Base-by-base conservation (phyloP, 2,797 vertebrate species). In the Alcedo atthis region DNA sequence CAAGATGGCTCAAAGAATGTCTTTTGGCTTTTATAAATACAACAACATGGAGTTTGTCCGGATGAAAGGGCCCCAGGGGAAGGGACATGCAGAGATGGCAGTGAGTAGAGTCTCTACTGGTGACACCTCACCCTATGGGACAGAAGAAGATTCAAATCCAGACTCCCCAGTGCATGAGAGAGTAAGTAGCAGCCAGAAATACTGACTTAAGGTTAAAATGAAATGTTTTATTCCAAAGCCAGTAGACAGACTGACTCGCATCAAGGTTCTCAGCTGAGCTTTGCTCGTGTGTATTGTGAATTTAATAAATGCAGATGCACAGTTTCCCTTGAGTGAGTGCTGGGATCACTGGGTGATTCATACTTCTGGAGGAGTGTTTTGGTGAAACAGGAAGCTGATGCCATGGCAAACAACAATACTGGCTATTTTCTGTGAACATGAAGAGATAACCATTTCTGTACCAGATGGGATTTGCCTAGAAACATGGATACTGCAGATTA, bases 31-130 rank as follows among this genome's bases (percentile, higher is more conserved):
- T 97, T 99, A 99, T 95, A 99, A 99, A 78, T 99, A 99, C 96
- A 99, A 98, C 98, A 99, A 99, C 97, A 99, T 99, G 99, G 99
- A 99, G 97, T 99, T 99, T 62, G 99, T 99, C 85, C 97, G 99
- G 92, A 99, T 99, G 99, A 99, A 99, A 94, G 99, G 99, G 8
- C 99, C 99, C 0, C 99, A 99, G 95, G 99, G 99, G 70, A 99
- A 99, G 95, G 99, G 99, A 57, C 99, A 99, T 0, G 99, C 99
- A 0, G 99, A 99, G 97, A 99, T 99, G 99, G 99, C 99, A 0
- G 99, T 99, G 93, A 99, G 98, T 89, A 97, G 99, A 15, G 99
- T 99, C 87, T 98, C 99, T 15, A 99, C 99, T 0, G 99, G 99
- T 0, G 99, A 99, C 98, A 99, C 99, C 0, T 99, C 99, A 9